Evolutionary conservation across 2,797 vertebrate species (phyloP), one percentile per base, ranked within the genome.

Genomic region (Coilia nasus): DNA sequence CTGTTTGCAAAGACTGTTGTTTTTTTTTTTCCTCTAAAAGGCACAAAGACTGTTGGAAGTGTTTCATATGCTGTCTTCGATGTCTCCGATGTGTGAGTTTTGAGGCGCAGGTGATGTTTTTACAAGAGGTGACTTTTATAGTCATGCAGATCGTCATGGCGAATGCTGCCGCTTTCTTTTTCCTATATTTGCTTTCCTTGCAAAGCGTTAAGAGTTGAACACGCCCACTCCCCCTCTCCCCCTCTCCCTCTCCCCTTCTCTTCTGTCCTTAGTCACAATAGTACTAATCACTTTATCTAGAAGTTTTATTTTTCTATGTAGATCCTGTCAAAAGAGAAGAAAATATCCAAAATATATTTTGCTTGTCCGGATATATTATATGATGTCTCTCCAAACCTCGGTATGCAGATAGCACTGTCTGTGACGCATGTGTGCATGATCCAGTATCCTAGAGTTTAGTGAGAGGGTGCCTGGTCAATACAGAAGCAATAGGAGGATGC

Each of bases 391-490:
- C 85, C 84, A 90, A 90, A 89, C 89, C 90, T 93, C 90, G 90
- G 86, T 87, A 87, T 93, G 88, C 84, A 90, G 89, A 91, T 91
- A 87, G 86, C 89, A 90, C 89, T 88, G 90, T 84, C 86, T 91
- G 88, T 90, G 88, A 84, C 89, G 93, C 93, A 93, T 92, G 93
- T 87, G 87, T 94, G 93, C 93, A 94, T 93, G 93, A 44, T 82
- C 86, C 78, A 67, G 67, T 89, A 86, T 71, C 67, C 85, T 88
- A 78, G 71, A 78, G 71, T 44, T 19, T 78, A 78, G 35, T 78
- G 31, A 78, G 71, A 41, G 71, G 71, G 28, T 35, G 35, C 35
- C 71, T 75, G 67, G 67, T 75, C 67, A 75, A 14, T 19, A 75
- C 5, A 21, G 67, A 14, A 28, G 31, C 19, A 14, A 54, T 3